Percentiles rank a stretch among this genome's conserved stretches.
Conservation (phyloP, 2,113 vertebrate genomes). For the Prietella phreatophila region DNA sequence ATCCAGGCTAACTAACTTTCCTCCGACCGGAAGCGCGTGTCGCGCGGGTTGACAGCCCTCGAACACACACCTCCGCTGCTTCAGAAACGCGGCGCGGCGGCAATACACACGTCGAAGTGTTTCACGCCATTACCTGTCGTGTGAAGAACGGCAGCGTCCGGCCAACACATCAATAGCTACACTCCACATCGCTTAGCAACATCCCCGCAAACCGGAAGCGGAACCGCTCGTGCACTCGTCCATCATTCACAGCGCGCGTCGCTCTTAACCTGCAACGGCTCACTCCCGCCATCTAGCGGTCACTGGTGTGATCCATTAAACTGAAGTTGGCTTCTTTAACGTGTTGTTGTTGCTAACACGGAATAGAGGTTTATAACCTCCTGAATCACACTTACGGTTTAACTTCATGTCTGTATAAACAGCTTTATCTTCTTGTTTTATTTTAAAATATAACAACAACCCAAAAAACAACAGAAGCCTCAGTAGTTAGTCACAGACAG, state of each 20-base stretch:
- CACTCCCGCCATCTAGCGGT: background rate
- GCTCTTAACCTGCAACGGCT: background rate
- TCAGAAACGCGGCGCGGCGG: too few relatives aligned
- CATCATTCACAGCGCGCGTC: background rate
- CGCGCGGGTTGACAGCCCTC: background rate
- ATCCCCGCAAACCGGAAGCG: conserved; percentile 16
- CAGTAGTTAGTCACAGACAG: too few relatives aligned
- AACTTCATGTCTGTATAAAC: too few relatives aligned
- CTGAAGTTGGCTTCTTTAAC: too few relatives aligned
- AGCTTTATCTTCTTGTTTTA: too few relatives aligned
- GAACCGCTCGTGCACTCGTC: background rate
- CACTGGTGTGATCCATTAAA: background rate
- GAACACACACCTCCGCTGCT: background rate
- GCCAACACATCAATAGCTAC: conserved; percentile 1
- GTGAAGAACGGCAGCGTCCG: conserved; percentile 8
- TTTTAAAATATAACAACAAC: too few relatives aligned
- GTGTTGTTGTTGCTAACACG: too few relatives aligned
- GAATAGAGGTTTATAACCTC: too few relatives aligned
- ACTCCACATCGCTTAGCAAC: conserved; percentile 9
- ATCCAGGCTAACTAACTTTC: too few relatives aligned
- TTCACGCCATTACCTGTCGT: background rate
- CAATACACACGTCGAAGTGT: too few relatives aligned
- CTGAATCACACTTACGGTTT: too few relatives aligned
- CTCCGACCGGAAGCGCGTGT: background rate
- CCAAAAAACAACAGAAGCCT: too few relatives aligned